phyloP scores from a whole-genome alignment of 2,113 vertebrate genomes.

The Pachyramphus minor region DNA sequence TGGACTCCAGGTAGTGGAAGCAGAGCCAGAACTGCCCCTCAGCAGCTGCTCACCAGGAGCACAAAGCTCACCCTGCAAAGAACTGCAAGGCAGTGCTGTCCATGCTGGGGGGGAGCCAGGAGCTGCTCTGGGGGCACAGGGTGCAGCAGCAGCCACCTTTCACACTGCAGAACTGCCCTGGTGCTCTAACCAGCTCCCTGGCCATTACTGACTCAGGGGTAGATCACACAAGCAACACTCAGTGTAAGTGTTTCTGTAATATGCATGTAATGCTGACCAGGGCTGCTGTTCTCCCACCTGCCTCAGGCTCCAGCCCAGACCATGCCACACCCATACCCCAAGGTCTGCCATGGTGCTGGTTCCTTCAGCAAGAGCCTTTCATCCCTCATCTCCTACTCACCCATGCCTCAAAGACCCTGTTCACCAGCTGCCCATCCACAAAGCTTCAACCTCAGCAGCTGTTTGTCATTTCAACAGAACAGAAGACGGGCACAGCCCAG shows the following conservation, averaged over 20 bases:
- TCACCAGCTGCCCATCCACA: accelerated
- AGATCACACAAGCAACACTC: accelerated
- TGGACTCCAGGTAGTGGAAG: accelerated
- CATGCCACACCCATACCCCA: accelerated
- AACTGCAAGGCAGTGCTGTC: accelerated
- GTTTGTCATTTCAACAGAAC: neutral
- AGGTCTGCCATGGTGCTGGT: neutral
- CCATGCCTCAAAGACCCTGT: accelerated
- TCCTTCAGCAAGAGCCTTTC: neutral
- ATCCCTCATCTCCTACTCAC: neutral
- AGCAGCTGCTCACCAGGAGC: neutral
- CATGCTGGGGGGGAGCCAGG: accelerated
- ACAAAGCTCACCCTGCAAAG: neutral
- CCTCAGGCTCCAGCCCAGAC: neutral
- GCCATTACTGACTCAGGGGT: neutral
- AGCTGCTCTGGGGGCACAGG: neutral
- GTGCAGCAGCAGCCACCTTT: neutral
- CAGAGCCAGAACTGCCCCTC: neutral
- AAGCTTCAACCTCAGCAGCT: neutral
- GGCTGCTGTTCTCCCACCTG: neutral
- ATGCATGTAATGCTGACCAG: neutral
- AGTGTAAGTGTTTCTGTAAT: too few relatives aligned
- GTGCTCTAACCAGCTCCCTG: accelerated
- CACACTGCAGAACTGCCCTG: neutral
- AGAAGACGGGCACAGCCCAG: neutral